Evolutionary conservation across 2,113 vertebrate genomes (phyloP).

Genomic region (Coptodon bakossiorum): DNA sequence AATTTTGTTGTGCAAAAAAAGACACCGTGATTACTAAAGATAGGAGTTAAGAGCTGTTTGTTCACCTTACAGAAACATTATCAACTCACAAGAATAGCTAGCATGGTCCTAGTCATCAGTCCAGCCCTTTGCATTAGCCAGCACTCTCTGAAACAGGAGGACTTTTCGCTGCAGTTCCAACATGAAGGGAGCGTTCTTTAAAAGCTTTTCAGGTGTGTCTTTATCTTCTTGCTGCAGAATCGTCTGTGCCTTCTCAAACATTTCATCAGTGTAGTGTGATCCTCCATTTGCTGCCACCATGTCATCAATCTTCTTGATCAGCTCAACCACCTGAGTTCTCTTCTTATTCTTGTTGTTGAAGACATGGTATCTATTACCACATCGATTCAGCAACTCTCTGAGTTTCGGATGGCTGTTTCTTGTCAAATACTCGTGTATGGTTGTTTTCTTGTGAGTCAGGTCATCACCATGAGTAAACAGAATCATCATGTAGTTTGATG

Average conservation of each 20-base stretch:
- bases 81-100: not conserved
- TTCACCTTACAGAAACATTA: not conserved
- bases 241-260: not conserved
- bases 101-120: not conserved
- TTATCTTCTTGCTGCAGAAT: not conserved
- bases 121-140: not conserved
- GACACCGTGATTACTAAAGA: not conserved
- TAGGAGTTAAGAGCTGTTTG: not conserved
- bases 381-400: not conserved
- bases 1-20: not conserved
- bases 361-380: constrained; percentile 8
- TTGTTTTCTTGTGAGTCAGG: not conserved
- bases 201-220: not conserved
- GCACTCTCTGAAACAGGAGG: not conserved
- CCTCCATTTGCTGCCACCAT: constrained; percentile 27
- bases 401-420: not conserved
- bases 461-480: not conserved
- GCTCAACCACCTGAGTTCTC: not conserved
- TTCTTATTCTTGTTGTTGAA: constrained; percentile 17
- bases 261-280: not conserved
- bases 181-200: not conserved
- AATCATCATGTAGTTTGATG: not conserved
- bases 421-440: not conserved
- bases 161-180: not conserved
- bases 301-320: constrained; percentile 15